These are phyloP conservation scores for Heloderma charlesbogerti DNA, from an alignment of 2,113 vertebrate genomes.

Conservation along the genomic window DNA sequence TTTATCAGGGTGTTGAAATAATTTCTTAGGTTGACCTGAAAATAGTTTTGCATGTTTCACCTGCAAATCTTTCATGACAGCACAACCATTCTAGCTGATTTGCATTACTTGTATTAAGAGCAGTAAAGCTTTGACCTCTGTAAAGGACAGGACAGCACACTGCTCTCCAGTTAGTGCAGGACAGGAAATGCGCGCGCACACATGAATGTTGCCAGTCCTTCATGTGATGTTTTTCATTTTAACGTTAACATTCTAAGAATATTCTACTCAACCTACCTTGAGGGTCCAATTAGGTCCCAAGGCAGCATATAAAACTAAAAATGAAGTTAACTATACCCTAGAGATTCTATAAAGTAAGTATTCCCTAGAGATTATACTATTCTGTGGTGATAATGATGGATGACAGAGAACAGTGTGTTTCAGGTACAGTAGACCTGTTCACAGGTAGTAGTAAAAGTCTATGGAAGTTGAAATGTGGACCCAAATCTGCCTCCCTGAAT, in stretches of 20 bases:
- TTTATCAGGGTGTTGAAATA: no score
- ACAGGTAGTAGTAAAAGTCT: background rate
- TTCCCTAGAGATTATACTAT: background rate
- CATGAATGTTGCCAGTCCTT: no score
- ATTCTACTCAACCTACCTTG: no score
- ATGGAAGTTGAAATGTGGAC: background rate
- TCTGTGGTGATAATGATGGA: background rate
- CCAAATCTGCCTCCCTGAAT: background rate
- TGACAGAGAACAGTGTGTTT: background rate
- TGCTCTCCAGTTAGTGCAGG: background rate
- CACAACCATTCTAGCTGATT: background rate
- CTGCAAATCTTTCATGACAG: background rate
- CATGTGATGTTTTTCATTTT: background rate
- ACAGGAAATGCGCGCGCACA: background rate
- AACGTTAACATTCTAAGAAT: no score
- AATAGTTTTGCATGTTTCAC: background rate
- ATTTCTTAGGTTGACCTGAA: no score
- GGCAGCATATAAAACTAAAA: no score
- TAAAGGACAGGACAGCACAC: background rate
- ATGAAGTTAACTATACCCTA: no score
- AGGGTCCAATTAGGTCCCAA: no score
- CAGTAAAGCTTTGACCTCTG: background rate
- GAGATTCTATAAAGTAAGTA: no score
- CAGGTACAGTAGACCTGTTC: background rate
- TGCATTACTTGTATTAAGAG: background rate